These are phyloP conservation scores for Timandra comae DNA, from an alignment of 2,888 invertebrate genomes.

Conservation along the genomic window DNA sequence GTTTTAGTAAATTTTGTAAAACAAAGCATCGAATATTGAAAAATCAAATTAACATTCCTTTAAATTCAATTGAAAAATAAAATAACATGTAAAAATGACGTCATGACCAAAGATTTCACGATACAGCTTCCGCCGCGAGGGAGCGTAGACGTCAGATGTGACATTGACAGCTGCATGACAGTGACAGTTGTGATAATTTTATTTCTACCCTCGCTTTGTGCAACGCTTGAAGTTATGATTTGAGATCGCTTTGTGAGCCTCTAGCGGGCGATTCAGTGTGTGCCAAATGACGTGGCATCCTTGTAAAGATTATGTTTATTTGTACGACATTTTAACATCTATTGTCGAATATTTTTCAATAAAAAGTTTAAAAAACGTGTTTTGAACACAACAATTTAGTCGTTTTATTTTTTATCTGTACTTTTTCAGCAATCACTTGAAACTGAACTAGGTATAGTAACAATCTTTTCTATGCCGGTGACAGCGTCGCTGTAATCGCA, in stretches of 20 bases:
- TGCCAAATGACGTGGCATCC: slow-evolving; percentile 50
- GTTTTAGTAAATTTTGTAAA: no score
- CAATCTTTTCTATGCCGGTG: no score
- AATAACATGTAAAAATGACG: no score
- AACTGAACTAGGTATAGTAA: no score
- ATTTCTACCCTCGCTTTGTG: slow-evolving; percentile 7
- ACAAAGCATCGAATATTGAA: no score
- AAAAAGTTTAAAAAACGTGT: slow-evolving; percentile 72
- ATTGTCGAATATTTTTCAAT: slow-evolving; percentile 71
- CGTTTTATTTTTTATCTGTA: slow-evolving; percentile 48
- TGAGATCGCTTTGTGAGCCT: slow-evolving; percentile 28
- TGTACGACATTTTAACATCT: slow-evolving; percentile 53
- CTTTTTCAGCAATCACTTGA: no score
- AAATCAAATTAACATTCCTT: no score
- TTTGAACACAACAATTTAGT: slow-evolving; percentile 70
- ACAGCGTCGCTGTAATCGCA: no score
- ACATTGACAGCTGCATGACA: background rate
- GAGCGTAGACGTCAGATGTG: no score
- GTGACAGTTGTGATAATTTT: background rate
- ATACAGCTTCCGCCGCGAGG: no score
- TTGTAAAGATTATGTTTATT: slow-evolving; percentile 31
- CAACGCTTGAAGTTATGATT: slow-evolving; percentile 24
- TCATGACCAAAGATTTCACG: no score
- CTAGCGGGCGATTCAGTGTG: slow-evolving; percentile 30
- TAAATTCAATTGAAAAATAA: no score